Evolutionary conservation across 2,888 invertebrate species (phyloP), one percentile per base, ranked within the genome.

Genomic region (Drosophila pseudotakahashii): DNA sequence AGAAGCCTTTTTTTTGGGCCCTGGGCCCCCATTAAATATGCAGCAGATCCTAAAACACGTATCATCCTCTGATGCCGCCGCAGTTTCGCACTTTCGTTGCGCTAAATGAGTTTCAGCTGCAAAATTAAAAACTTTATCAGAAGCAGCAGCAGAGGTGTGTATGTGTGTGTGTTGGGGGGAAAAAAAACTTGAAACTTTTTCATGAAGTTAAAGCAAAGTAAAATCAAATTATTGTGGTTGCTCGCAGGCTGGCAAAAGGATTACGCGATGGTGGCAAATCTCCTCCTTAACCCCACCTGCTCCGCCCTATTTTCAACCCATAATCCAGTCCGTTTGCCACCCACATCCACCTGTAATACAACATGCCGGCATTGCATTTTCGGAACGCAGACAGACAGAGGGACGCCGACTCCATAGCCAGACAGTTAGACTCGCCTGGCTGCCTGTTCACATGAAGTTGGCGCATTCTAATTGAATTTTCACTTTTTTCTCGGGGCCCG

Each of bases 141-240:
- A 52, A 26, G 63, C 63, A 62, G 30, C 64, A 63, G 47, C 14
- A 36, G 26, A 53, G 57, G 51, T 50, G 47, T 63, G 48, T 45
- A 37, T 64, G 54, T 69, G 45, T 36, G 48, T 52, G 44, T 53
- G 23, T n/a, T n/a, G 55, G 32, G 69, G 53, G 59, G 62, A 69
- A 73, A 74, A 79, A 79, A 85, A 87, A 81, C 80, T 84, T 78
- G 76, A 84, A 87, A 81, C 84, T 85, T 83, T 83, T 84, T 87
- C 78, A 84, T 85, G 87, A 87, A 85, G 84, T 87, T 85, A 87
- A 85, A 84, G 84, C 84, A 85, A 85, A 87, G 84, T 84, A 87
- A 85, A 85, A 85, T 85, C 84, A 85, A 85, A 85, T 85, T 85
- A 87, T 85, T 85, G 84, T 78, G 84, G 87, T 81, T 86, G 70